These are phyloP conservation scores for Gymnodraco acuticeps DNA, from an alignment of 2,797 vertebrate genomes.

Conservation along the genomic window DNA sequence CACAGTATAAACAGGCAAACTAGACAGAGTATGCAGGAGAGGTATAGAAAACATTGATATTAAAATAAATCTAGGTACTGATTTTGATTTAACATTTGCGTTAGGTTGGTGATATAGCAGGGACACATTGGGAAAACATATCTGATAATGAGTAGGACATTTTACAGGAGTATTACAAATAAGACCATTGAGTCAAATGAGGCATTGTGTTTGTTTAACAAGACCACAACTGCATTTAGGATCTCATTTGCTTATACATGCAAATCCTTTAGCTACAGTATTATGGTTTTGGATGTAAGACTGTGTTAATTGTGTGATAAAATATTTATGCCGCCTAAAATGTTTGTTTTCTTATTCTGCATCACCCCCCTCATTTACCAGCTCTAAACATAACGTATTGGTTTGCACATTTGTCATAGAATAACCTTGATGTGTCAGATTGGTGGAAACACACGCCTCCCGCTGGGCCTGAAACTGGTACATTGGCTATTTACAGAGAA, in stretches of 20 bases:
- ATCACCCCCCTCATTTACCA: constrained; percentile 4
- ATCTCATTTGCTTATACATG: not conserved
- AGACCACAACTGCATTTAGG: constrained; percentile 8
- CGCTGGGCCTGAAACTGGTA: constrained; percentile 37
- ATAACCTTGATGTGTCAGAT: constrained; percentile 65
- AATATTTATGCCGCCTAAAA: constrained; percentile 5
- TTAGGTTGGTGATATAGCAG: not conserved
- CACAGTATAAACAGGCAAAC: no score
- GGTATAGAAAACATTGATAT: no score
- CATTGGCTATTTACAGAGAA: constrained; percentile 55
- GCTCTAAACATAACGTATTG: constrained; percentile 6
- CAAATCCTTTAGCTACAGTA: not conserved
- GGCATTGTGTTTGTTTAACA: not conserved
- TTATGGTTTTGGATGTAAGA: not conserved
- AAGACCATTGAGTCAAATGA: not conserved
- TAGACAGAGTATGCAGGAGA: no score
- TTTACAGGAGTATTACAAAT: not conserved
- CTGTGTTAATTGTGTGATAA: not conserved
- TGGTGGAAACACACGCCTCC: constrained; percentile 44
- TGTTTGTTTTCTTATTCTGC: constrained; percentile 12
- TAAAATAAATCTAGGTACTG: no score
- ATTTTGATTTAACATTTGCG: no score
- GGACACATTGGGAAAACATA: not conserved
- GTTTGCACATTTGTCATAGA: constrained; percentile 31
- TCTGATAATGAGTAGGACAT: not conserved